Evolutionary conservation across 2,888 invertebrate species (phyloP).

Genomic region (Eledona agricola): DNA sequence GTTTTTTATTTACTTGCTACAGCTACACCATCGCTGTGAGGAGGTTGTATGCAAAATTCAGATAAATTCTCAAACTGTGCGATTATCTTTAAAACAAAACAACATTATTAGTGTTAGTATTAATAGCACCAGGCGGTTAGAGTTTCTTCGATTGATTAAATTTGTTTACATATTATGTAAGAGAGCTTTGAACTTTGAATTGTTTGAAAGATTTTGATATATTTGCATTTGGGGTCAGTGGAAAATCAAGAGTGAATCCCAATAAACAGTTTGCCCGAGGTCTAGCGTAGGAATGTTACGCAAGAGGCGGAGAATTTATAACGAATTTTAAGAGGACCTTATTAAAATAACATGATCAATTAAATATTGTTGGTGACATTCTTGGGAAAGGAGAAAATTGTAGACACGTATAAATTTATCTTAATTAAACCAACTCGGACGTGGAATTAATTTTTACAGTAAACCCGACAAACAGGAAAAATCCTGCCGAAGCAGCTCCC

Average conservation of each 20-base stretch:
- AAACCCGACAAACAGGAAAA: constrained; percentile 1
- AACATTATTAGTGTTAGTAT: no score
- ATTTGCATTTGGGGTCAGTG: no score
- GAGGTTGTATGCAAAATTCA: no score
- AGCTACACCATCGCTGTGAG: no score
- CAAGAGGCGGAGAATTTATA: no score
- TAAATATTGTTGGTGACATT: constrained; percentile 6
- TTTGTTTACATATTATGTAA: constrained; percentile 14
- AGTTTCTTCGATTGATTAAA: constrained; percentile 5
- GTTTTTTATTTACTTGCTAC: no score
- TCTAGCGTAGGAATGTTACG: no score
- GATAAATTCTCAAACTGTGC: no score
- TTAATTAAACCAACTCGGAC: constrained; percentile 8
- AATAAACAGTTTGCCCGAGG: no score
- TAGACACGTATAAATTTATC: constrained; percentile 2
- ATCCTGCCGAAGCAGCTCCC: background rate
- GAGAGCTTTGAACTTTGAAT: constrained; percentile 16
- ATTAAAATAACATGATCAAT: background rate
- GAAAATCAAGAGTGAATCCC: no score
- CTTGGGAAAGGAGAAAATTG: constrained; percentile 12
- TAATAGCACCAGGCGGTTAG: no score
- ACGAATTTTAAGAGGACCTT: background rate
- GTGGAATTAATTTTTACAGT: constrained; percentile 10
- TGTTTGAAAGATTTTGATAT: background rate
- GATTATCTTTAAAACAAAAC: no score